These are phyloP conservation scores for Enteromius radiatus DNA, from an alignment of 2,797 vertebrate species.

Conservation along the genomic window DNA sequence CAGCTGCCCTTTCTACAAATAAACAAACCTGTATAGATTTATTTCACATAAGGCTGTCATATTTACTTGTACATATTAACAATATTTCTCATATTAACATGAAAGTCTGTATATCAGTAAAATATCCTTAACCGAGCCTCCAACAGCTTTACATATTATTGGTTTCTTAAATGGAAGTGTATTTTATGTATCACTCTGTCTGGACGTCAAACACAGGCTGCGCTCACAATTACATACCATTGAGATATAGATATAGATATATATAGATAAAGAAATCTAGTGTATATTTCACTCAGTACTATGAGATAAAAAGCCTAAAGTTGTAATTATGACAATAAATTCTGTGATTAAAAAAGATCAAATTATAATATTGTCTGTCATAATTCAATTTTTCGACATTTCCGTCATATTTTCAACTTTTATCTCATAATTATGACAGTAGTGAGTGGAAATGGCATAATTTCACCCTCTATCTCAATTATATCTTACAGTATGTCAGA, in stretches of 20 bases:
- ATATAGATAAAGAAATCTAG: neutral
- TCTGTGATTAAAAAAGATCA: neutral
- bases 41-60: slow-evolving; percentile 80
- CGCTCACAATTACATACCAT: neutral
- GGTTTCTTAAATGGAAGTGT: slow-evolving; percentile 53
- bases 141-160: slow-evolving; percentile 73
- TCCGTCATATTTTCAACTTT: neutral
- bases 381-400: neutral
- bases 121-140: neutral
- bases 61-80: slow-evolving; percentile 76
- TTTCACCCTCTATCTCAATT: neutral
- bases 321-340: neutral
- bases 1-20: slow-evolving; percentile 77
- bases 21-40: slow-evolving; percentile 77
- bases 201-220: neutral
- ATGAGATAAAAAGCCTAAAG: neutral
- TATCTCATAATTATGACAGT: neutral
- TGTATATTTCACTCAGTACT: neutral
- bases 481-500: neutral
- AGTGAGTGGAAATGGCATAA: neutral
- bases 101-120: slow-evolving; percentile 48
- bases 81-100: slow-evolving; percentile 48
- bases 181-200: neutral
- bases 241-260: neutral
- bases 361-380: neutral